Conservation (phyloP, 37 sponge, comb jelly and placozoan species). For the Bolinopsis microptera region DNA sequence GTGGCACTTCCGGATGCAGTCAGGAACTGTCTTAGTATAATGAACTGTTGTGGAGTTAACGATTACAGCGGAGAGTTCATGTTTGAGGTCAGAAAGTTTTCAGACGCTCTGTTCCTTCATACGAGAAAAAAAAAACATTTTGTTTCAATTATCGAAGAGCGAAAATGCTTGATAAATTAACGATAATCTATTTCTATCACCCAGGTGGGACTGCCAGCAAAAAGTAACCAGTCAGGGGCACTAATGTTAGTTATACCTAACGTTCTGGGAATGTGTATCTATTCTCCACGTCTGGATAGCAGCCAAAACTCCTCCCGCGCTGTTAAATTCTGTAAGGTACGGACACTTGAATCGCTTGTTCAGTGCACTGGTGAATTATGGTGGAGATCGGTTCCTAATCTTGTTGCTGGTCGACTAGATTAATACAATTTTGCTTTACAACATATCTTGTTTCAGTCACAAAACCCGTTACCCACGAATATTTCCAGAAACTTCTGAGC, state of each 20-base stretch:
- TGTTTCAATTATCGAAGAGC: neutral
- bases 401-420: neutral
- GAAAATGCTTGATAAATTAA: neutral
- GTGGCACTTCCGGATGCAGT: constrained; percentile 67
- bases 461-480: no score
- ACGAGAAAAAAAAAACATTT: neutral
- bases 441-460: no score
- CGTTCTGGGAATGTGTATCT: constrained; percentile 83
- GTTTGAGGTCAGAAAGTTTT: constrained; percentile 69
- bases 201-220: constrained; percentile 10
- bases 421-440: neutral
- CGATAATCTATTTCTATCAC: no score
- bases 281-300: constrained; percentile 76
- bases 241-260: constrained; percentile 82
- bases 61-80: constrained; percentile 83
- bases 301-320: constrained; percentile 78
- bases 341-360: no score
- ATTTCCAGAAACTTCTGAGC: no score
- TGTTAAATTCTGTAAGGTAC: constrained; percentile 71
- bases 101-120: no score
- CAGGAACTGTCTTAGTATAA: constrained; percentile 74
- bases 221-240: constrained; percentile 76
- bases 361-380: no score
- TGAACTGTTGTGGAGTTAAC: constrained; percentile 89
- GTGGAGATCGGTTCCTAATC: no score